Base-by-base conservation (phyloP, 2,888 invertebrate species). In the Acanthacorydalis orientalis region DNA sequence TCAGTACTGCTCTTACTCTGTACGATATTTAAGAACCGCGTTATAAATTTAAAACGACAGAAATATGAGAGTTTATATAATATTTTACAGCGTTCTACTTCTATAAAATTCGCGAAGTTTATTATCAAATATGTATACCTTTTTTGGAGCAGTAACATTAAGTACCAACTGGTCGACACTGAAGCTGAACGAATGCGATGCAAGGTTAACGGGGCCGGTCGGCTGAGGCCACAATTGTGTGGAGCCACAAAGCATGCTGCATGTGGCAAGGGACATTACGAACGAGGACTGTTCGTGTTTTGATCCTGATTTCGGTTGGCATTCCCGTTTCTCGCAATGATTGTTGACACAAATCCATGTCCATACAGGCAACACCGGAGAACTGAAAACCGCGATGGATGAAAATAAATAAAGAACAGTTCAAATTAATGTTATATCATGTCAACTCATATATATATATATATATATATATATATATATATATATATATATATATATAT, bases 181-280 rank as follows among this genome's bases (percentile, higher is more conserved):
- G 53, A 81, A 77, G 31, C 74, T 72, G 15, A 77, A 68, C 23
- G 79, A 78, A 47, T 74, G 74, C 14, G 74, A 74, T 52, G 80
- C 80, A 23, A 86, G 70, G 52, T 74, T 70, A 32, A 80, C 74
- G 49, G 76, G 76, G 1, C 80, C 80, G 2, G 83, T 84, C 45
- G 87, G 86, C 62, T 79, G 79, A 31, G 87, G 87, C 87, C 86
- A 87, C 31, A 86, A 71, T 55, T 83, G 79, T 31, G 74, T 73
- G 48, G 76, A 73, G 31, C 83, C 83, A 63, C 87, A 87, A 12
- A 82, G 70, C 75, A 87, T 84, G 57, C 80, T 79, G 66, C 87
- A 87, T 7, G 83, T 83, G 38, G 76, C 72, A 54, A 84, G 68
- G 7, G 82, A 79, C 55, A 70, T 78, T 50, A 70, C 72, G 8